Base-by-base conservation (phyloP, 2,113 vertebrate genomes). In the Pao palembangensis region DNA sequence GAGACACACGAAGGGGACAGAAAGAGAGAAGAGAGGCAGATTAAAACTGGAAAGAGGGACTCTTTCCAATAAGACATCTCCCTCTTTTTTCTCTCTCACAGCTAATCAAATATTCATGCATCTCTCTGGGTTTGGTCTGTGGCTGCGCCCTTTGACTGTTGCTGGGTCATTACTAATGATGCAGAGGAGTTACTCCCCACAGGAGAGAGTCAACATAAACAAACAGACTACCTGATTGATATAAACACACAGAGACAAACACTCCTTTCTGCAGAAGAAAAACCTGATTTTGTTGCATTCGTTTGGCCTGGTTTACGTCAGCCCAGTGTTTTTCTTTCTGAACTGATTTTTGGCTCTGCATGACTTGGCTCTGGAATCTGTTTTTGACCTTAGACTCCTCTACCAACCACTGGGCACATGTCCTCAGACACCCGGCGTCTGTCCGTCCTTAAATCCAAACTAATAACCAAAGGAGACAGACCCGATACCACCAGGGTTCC, bases 81-180 rank as follows among this genome's bases (percentile, higher is more conserved):
- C 47, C n/a, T 20, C 49, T 21, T 21, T 15, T 52, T 14, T 48
- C 34, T 63, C 52, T 51, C 34, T 15, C 4, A 11, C 48, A 8
- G 41, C 71, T 70, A 56, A 83, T 86, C 67, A 80, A 83, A 81
- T 81, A 81, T 85, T 81, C 69, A 85, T 85, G 64, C 54, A 57
- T 71, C 70, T 80, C 70, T 62, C 64, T 68, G 70, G 74, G 70
- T 59, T 70, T 47, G 68, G 71, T 62, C 65, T 71, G 63, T 60
- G 68, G 61, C 59, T 69, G 66, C 50, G 78, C 63, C 70, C 28
- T 75, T 81, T 74, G 69, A 66, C 81, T 38, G 34, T 65, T 74
- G 67, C 60, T 76, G 73, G 44, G 78, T 73, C 78, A 81, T 77
- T 68, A 76, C 81, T 83, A 87, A 85, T 83, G 86, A 83, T 79